Evolutionary conservation across 2,888 invertebrate genomes (phyloP).

Genomic region (Osmoderma eremita): DNA sequence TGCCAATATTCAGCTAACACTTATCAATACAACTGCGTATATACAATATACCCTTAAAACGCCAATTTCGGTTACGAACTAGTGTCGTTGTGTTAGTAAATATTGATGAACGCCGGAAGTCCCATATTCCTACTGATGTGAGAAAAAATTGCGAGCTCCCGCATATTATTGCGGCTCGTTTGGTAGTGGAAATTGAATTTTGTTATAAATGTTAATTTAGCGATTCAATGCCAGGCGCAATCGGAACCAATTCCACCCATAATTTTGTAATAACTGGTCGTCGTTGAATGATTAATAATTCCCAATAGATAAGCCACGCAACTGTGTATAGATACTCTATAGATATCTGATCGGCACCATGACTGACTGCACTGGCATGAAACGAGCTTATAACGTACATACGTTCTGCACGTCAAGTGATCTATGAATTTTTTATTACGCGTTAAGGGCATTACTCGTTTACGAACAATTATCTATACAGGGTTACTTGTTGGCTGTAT

Average conservation of each 20-base stretch:
- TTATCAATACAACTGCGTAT: too few species aligned
- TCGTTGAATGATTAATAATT: constrained; percentile 36
- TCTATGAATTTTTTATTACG: neutral
- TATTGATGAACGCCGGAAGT: neutral
- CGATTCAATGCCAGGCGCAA: constrained; percentile 5
- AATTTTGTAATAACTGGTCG: constrained; percentile 34
- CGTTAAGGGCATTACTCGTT: too few species aligned
- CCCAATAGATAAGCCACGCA: constrained; percentile 12
- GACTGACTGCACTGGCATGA: neutral
- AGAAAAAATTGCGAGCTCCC: constrained; percentile 14
- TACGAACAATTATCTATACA: too few species aligned
- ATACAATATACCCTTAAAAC: neutral
- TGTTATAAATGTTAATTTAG: constrained; percentile 34
- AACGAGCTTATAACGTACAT: constrained; percentile 4
- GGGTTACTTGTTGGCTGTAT: too few species aligned
- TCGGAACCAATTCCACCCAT: constrained; percentile 8
- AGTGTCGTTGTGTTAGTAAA: neutral
- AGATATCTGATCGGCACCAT: neutral
- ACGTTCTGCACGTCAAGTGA: constrained; percentile 3
- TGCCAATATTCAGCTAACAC: too few species aligned
- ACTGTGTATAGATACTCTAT: constrained; percentile 18
- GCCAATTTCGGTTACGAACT: constrained; percentile 12
- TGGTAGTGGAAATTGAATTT: constrained; percentile 28
- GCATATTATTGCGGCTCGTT: constrained; percentile 9
- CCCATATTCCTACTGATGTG: neutral